Evolutionary conservation across 2,888 invertebrate genomes (phyloP).

Genomic region (Drosophila melanocephala): DNA sequence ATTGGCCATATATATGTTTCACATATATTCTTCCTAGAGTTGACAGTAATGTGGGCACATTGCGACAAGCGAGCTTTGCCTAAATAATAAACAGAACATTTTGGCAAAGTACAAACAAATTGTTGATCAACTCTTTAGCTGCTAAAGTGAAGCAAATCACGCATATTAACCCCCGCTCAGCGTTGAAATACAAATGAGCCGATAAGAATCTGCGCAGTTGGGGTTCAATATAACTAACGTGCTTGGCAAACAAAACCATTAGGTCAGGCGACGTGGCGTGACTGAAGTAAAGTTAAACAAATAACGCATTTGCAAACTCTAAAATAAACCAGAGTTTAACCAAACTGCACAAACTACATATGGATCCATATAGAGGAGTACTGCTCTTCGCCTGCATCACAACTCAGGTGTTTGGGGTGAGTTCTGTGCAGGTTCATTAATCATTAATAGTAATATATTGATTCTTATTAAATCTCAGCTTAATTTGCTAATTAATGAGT

Average conservation of each 20-base stretch:
- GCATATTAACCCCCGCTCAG: constrained; percentile 9
- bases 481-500: constrained; percentile 57
- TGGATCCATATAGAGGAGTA: constrained; percentile 18
- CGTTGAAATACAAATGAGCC: constrained; percentile 30
- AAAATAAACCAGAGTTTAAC: constrained; percentile 14
- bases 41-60: background rate
- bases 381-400: constrained; percentile 12
- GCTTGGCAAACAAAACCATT: constrained; percentile 50
- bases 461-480: constrained; percentile 29
- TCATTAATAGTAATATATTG: background rate
- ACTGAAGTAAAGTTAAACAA: constrained; percentile 50
- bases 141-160: constrained; percentile 38
- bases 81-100: constrained; percentile 12
- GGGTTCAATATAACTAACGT: constrained; percentile 23
- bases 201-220: constrained; percentile 44
- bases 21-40: background rate
- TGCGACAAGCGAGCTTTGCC: constrained; percentile 16
- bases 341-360: background rate
- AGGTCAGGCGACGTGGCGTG: constrained; percentile 62
- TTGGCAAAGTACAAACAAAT: constrained; percentile 19
- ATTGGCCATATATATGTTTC: background rate
- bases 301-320: constrained; percentile 13
- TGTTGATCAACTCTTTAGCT: constrained; percentile 17
- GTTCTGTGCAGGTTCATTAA: constrained; percentile 19
- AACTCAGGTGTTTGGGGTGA: constrained; percentile 41